phyloP scores from a whole-genome alignment of 2,113 vertebrate species.

The Pseudopipra pipra region DNA sequence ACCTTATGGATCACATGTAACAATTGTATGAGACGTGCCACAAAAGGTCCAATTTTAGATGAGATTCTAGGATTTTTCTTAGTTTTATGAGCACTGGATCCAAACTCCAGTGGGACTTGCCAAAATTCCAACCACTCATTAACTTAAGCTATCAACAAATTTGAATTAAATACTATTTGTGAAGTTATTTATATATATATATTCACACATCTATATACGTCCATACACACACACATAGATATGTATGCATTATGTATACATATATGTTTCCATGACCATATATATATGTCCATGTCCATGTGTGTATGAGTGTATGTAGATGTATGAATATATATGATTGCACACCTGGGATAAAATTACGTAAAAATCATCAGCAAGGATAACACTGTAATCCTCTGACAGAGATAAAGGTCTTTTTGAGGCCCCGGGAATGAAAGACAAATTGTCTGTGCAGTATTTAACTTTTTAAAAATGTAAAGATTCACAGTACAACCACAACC shows the following conservation, averaged over 20 bases:
- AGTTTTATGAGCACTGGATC: constrained; percentile 56
- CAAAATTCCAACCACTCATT: constrained; percentile 69
- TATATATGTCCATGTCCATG: no score
- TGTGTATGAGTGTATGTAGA: background rate
- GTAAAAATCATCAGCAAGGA: constrained; percentile 17
- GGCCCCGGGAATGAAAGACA: background rate
- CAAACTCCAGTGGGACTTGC: constrained; percentile 44
- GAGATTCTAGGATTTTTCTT: constrained; percentile 22
- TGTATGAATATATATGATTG: background rate
- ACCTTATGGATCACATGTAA: background rate
- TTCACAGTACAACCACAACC: background rate
- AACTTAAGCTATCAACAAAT: constrained; percentile 67
- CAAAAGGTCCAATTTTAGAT: constrained; percentile 33
- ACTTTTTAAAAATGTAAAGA: background rate
- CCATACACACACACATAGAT: background rate
- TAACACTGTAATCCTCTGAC: background rate
- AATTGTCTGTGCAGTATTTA: background rate
- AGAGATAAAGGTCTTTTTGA: constrained; percentile 52
- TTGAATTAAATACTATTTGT: constrained; percentile 53
- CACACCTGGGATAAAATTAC: constrained; percentile 17
- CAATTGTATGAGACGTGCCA: constrained; percentile 2
- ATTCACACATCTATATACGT: background rate
- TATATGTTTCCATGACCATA: background rate
- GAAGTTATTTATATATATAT: background rate
- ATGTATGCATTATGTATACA: background rate